Base-by-base conservation (phyloP, 2,113 vertebrate species). In the Brachyhypopomus gauderio region DNA sequence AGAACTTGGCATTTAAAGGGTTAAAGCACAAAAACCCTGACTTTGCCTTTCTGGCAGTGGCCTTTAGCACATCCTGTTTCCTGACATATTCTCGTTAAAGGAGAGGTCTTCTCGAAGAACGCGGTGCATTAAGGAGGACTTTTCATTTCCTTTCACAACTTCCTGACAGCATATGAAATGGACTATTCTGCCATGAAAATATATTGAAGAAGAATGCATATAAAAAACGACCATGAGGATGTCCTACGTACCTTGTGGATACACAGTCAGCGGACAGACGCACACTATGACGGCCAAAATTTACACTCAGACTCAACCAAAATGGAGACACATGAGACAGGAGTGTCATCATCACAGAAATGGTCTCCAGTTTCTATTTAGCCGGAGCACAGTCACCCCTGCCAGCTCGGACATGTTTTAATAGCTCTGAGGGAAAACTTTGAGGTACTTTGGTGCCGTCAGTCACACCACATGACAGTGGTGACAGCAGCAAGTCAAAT, bases 361-460 rank as follows among this genome's bases (percentile, higher is more conserved):
- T 59, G 77, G 64, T 38, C 77, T 78, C 22, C 27, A 16, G 62
- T 22, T 17, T 64, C 5, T 25, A 63, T 63, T 63, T 27, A 30
- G 14, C 25, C 27, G 56, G 25, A 23, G 48, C 30, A 48, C 12
- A 69, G 27, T 27, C 63, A 56, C 66, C 69, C 77, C 20, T 70
- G 64, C 48, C 64, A 70, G 36, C 14, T 59, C 19, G 38, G 48
- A 19, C 60, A 30, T 66, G 67, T 66, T 27, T 25, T 5, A 64
- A 17, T 5, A 30, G 62, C 62, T 63, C 60, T 27, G 60, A 25
- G 62, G 27, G 25, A 64, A 64, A 64, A 34, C 7, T 74, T 75
- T 38, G 77, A 58, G 64, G 16, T 30, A 41, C n/a, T 77, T 30
- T 20, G 17, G 41, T 52, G 22, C 20, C 63, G 23, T 77, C 75